These are phyloP conservation scores for Dascillus cervinus DNA, from an alignment of 2,888 invertebrate species.

Conservation along the genomic window DNA sequence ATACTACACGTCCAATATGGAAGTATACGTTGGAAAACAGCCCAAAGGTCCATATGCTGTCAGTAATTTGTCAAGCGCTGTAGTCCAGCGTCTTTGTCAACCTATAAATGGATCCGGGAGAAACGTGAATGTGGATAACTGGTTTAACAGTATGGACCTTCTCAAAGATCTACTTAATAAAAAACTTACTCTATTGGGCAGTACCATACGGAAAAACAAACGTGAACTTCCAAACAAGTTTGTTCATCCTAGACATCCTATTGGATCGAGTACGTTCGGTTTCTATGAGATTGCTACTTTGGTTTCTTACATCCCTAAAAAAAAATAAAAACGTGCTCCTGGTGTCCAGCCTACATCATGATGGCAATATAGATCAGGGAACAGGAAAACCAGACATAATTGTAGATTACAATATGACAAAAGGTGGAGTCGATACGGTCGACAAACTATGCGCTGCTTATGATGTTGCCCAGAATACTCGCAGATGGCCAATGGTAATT, in stretches of 20 bases:
- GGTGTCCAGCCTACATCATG: conserved; percentile 24
- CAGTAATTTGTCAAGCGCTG: conserved; percentile 13
- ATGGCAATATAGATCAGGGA: conserved; percentile 22
- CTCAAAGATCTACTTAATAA: background rate
- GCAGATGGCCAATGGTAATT: too few relatives aligned
- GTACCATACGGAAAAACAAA: conserved; percentile 12
- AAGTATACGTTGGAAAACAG: conserved; percentile 18
- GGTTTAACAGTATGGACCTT: conserved; percentile 12
- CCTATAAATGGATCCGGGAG: conserved; percentile 14
- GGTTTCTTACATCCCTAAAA: conserved; percentile 24
- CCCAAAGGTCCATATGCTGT: conserved; percentile 11
- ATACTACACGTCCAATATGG: conserved; percentile 14
- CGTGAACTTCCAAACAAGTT: conserved; percentile 1
- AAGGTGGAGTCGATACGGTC: too few relatives aligned
- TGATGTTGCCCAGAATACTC: too few relatives aligned
- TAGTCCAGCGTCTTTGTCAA: conserved; percentile 18
- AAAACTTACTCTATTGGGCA: conserved; percentile 1
- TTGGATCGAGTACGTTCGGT: conserved; percentile 12
- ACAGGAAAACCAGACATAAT: conserved; percentile 19
- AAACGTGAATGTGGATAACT: conserved; percentile 20
- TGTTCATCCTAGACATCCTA: conserved; percentile 2
- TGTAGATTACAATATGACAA: background rate
- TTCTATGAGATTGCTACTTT: conserved; percentile 21
- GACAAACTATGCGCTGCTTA: too few relatives aligned
- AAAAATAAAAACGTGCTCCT: conserved; percentile 21